Evolutionary conservation across 2,797 vertebrate species (phyloP).

Genomic region (Trichosurus vulpecula): DNA sequence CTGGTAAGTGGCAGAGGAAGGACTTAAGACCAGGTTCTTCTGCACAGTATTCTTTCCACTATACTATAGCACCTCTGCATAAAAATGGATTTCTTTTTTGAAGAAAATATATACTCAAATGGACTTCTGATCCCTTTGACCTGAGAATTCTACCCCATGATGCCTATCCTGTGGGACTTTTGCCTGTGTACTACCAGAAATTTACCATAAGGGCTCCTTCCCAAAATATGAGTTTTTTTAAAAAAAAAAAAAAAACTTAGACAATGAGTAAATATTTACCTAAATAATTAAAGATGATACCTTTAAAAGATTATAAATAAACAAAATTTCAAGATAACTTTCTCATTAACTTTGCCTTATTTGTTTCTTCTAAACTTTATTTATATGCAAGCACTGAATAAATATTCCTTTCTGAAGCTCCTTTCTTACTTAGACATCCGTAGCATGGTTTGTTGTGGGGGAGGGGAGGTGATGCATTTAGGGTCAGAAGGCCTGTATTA

Average conservation of each 20-base stretch:
- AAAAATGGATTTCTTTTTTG: neutral
- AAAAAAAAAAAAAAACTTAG: too few species aligned
- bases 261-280: neutral
- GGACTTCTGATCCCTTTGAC: neutral
- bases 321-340: neutral
- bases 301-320: neutral
- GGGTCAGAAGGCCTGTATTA: neutral
- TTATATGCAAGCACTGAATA: neutral
- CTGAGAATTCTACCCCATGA: neutral
- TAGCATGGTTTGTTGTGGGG: neutral
- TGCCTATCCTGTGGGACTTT: neutral
- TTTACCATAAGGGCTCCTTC: neutral
- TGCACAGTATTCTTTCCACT: too few species aligned
- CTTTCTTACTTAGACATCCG: neutral
- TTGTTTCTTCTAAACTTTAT: neutral
- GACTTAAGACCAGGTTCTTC: too few species aligned
- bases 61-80: too few species aligned
- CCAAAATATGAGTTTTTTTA: too few species aligned
- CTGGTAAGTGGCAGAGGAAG: too few species aligned
- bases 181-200: neutral
- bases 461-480: neutral
- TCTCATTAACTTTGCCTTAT: neutral
- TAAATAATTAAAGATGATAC: too few species aligned
- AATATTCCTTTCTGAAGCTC: neutral
- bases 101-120: neutral